These are phyloP conservation scores for Theristus sp. DNA, from an alignment of 2,888 invertebrate genomes.

Conservation along the genomic window DNA sequence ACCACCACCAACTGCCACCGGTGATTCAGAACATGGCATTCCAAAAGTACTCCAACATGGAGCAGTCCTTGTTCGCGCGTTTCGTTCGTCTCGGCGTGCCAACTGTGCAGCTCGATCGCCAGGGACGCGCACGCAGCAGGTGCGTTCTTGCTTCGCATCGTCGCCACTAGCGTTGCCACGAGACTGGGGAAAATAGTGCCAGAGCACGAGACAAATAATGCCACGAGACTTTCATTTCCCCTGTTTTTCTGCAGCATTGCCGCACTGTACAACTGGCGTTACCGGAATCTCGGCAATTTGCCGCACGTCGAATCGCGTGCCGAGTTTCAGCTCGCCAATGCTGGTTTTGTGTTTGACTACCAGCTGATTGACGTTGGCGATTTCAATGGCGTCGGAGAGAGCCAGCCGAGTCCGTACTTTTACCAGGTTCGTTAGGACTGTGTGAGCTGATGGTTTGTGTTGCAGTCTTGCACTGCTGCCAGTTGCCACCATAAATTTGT, in stretches of 20 bases:
- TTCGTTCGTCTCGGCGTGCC: conserved; percentile 89
- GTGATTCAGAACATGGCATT: conserved; percentile 99
- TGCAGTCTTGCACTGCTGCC: too few relatives aligned
- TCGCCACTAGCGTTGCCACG: too few relatives aligned
- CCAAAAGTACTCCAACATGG: conserved; percentile 97
- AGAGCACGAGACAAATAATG: too few relatives aligned
- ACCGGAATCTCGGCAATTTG: conserved; percentile 59
- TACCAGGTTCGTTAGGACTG: conserved; percentile 51
- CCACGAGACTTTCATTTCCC: too few relatives aligned
- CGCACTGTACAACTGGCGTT: conserved; percentile 37
- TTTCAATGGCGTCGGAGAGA: conserved; percentile 86
- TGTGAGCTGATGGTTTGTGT: not conserved
- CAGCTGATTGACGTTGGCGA: conserved; percentile 89
- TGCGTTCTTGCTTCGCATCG: conserved; percentile 28
- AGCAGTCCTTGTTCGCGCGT: conserved; percentile 89
- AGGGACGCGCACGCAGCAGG: conserved; percentile 78
- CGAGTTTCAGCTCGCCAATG: conserved; percentile 68
- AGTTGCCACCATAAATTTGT: not conserved
- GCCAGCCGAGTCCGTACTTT: conserved; percentile 92
- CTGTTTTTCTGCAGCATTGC: conserved; percentile 33
- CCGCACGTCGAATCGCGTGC: conserved; percentile 61
- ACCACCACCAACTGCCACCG: conserved; percentile 92
- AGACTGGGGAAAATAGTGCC: too few relatives aligned
- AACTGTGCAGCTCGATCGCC: conserved; percentile 87
- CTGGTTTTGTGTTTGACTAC: conserved; percentile 77